Conservation (phyloP, 2,797 vertebrate genomes). For the Paramormyrops hopkinsi region DNA sequence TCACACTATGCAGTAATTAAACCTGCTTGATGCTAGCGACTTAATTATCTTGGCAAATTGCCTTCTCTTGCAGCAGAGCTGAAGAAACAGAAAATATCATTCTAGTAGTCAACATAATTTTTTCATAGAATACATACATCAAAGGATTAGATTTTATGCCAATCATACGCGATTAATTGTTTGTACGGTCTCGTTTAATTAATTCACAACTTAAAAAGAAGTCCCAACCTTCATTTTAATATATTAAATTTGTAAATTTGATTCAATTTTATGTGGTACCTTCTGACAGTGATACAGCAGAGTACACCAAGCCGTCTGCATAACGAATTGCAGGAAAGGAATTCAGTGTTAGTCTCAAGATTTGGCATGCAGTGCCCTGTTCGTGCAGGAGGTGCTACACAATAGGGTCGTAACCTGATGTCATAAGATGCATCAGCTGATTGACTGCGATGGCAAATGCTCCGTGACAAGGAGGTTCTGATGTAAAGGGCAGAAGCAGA, state of each 20-base stretch:
- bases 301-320: background rate
- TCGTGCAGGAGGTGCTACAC: background rate
- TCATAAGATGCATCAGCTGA: background rate
- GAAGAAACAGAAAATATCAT: background rate
- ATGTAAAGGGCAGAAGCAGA: background rate
- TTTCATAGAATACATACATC: constrained; percentile 13
- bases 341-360: background rate
- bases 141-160: background rate
- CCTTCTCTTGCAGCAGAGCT: background rate
- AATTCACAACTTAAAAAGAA: background rate
- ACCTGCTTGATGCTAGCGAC: constrained; percentile 14
- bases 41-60: constrained; percentile 18
- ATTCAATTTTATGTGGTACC: background rate
- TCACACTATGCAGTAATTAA: constrained; percentile 7
- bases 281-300: background rate
- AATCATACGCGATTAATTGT: background rate
- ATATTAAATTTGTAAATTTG: background rate
- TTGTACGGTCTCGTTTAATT: background rate
- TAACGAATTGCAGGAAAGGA: background rate
- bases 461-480: background rate
- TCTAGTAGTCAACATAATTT: background rate
- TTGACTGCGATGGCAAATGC: background rate
- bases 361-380: background rate
- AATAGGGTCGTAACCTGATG: background rate
- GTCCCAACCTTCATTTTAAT: background rate